Base-by-base conservation (phyloP, 2,888 invertebrate genomes). In the Gymnoscelis rufifasciata region DNA sequence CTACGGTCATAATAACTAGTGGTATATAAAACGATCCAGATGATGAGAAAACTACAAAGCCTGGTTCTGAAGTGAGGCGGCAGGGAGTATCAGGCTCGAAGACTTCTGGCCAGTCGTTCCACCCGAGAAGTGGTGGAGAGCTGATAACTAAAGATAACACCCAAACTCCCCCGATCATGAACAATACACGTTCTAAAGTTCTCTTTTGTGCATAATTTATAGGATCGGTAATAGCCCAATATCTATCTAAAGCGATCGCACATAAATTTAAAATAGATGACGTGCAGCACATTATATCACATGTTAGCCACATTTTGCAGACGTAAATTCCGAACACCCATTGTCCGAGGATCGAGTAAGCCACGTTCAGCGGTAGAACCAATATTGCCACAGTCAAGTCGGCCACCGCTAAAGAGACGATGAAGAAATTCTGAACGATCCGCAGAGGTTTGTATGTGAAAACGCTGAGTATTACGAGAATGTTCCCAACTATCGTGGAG, bases 1-100 rank as follows among this genome's bases (percentile, higher is more conserved):
- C 97, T 71, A 96, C 94, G 40, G 97, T 94, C 98, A 99, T 98
- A 64, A 98, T 94, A 50, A 95, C 86, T 62, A 98, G 83, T 0
- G 98, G 98, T 60, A 98, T 96, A 87, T 94, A 98, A 88, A 98
- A 98, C 0, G 97, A 97, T 26, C 98, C 98, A 11, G 95, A 91
- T 0, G 97, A 93, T 2, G 97, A 97, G 74, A 97, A 97, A 56
- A 97, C 91, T 40, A 97, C 95, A 74, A 97, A 97, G 8, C 97
- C 96, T 53, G 93, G 94, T 62, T 97, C 93, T 7, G 94, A 92
- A 1, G 97, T 97, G 43, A 99, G 87, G 62, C 93, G 92, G 68
- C 97, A 96, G 3, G 95, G 93, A 15, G 95, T 94, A 31, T 93
- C 90, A 0, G 92, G 92, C 56, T 92, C 91, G 47, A 96, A 93